These are phyloP conservation scores for Morphnarchus princeps DNA, from an alignment of 2,113 vertebrate genomes.

Conservation along the genomic window DNA sequence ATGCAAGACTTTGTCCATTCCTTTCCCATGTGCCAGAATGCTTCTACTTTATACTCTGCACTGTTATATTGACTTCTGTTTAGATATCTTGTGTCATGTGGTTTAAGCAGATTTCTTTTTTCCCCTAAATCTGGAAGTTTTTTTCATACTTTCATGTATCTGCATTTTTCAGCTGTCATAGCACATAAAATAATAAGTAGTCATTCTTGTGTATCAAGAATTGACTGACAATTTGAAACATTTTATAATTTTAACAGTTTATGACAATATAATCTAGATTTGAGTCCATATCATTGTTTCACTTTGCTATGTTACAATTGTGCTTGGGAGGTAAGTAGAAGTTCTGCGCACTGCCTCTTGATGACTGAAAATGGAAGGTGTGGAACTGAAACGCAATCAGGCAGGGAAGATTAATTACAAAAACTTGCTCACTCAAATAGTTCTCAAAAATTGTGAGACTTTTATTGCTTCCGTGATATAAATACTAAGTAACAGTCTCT, in stretches of 20 bases:
- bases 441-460: constrained; percentile 2
- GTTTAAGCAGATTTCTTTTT: neutral
- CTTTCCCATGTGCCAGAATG: neutral
- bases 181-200: neutral
- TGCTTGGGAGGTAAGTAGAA: constrained; percentile 1
- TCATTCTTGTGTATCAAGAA: neutral
- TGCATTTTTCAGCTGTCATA: neutral
- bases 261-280: neutral
- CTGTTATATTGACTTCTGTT: neutral
- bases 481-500: constrained; percentile 9
- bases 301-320: neutral
- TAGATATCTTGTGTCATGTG: neutral
- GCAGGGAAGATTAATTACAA: constrained; percentile 47
- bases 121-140: neutral
- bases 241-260: neutral
- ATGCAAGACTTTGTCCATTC: neutral
- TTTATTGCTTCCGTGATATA: neutral
- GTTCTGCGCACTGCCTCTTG: neutral
- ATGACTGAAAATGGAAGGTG: constrained; percentile 25
- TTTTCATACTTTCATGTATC: neutral
- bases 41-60: neutral
- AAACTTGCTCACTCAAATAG: constrained; percentile 1
- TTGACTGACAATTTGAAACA: neutral
- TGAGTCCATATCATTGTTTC: neutral
- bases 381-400: constrained; percentile 37